phyloP scores from a whole-genome alignment of 2,113 vertebrate genomes.

The Triplophysa tibetana region DNA sequence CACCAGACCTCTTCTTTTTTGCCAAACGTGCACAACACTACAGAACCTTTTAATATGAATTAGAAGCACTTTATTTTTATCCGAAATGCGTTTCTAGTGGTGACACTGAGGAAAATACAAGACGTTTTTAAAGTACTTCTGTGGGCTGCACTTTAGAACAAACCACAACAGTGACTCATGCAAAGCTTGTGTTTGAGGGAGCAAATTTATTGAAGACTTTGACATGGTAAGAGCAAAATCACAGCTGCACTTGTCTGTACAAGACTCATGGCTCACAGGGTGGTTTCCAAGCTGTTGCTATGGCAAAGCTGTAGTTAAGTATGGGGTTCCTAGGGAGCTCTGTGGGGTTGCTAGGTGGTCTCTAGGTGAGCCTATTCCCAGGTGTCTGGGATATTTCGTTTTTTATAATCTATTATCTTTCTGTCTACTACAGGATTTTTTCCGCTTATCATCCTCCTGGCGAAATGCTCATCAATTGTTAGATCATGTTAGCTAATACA shows the following conservation, averaged over 20 bases:
- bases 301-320: too few species aligned
- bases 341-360: background rate
- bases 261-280: background rate
- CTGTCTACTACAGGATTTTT: too few species aligned
- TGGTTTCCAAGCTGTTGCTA: background rate
- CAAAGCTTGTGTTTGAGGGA: background rate
- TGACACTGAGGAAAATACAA: background rate
- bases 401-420: too few species aligned
- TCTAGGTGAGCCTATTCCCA: too few species aligned
- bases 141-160: background rate
- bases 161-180: background rate
- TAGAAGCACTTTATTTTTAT: background rate
- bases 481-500: too few species aligned
- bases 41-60: background rate
- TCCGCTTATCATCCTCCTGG: too few species aligned
- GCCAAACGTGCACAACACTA: background rate
- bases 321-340: background rate
- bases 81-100: background rate
- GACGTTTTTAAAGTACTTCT: background rate
- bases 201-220: background rate
- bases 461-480: background rate
- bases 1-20: too few species aligned
- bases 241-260: background rate
- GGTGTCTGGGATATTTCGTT: too few species aligned
- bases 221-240: background rate